Percentiles rank a stretch among this genome's conserved stretches.
These are phyloP conservation scores for Fragum sueziense DNA, from an alignment of 2,888 invertebrate species.

Conservation along the genomic window DNA sequence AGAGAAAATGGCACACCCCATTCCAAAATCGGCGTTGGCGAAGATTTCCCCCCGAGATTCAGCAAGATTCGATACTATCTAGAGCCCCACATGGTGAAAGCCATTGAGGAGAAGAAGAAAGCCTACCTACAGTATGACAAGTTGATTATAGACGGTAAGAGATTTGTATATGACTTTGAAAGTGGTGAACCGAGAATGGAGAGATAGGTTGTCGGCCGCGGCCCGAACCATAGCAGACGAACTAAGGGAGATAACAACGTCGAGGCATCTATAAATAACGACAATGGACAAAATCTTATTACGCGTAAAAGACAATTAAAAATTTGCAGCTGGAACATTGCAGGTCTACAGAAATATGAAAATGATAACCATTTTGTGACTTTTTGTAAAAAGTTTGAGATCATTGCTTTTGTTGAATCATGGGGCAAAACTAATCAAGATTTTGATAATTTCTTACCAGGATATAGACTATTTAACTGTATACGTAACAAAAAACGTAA, in stretches of 20 bases:
- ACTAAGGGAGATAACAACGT: neutral
- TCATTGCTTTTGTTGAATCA: neutral
- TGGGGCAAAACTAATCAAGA: constrained; percentile 9
- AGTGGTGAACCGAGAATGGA: neutral
- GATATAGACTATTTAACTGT: neutral
- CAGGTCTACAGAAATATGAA: neutral
- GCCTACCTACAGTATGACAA: constrained; percentile 13
- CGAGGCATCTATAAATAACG: neutral
- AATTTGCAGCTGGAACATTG: constrained; percentile 25
- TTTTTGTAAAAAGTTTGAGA: constrained; percentile 3
- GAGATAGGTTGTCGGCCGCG: constrained; percentile 10
- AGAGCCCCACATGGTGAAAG: neutral
- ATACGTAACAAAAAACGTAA: neutral
- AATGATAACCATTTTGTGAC: neutral
- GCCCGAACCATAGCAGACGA: neutral
- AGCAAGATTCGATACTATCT: no score
- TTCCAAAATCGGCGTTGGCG: neutral
- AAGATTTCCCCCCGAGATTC: constrained; percentile 5
- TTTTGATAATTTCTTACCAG: constrained; percentile 4
- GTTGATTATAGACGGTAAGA: neutral
- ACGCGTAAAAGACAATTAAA: no score
- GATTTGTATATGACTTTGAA: neutral
- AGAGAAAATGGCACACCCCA: neutral
- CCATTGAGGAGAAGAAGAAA: neutral
- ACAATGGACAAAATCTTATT: neutral